phyloP scores from a whole-genome alignment of 2,888 invertebrate species.

The Cephus spinipes region DNA sequence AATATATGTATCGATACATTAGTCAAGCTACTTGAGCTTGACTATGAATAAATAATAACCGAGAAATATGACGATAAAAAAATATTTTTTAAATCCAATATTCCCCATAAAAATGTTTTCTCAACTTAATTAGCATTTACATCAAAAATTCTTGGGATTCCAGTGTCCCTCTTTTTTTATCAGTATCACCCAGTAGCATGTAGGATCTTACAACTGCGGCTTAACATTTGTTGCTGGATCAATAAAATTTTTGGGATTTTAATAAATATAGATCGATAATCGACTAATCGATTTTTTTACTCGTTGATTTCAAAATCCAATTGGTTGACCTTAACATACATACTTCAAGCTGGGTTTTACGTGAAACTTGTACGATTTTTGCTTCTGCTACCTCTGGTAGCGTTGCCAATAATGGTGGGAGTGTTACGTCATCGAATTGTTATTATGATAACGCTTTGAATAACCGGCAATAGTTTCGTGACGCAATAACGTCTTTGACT shows the following conservation, averaged over 20 bases:
- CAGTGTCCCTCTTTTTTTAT: too few relatives aligned
- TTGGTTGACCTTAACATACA: accelerated
- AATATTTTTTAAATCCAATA: too few relatives aligned
- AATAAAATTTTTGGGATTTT: background rate
- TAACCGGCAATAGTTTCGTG: background rate
- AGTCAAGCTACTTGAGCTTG: too few relatives aligned
- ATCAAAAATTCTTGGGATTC: too few relatives aligned
- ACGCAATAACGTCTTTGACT: background rate
- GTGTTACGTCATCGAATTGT: background rate
- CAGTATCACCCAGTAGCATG: too few relatives aligned
- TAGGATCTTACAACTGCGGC: too few relatives aligned
- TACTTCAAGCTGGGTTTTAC: background rate
- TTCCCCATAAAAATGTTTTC: too few relatives aligned
- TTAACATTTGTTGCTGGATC: too few relatives aligned
- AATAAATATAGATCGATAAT: background rate
- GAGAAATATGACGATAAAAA: too few relatives aligned
- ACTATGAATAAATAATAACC: too few relatives aligned
- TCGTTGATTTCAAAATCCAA: background rate
- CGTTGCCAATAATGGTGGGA: background rate
- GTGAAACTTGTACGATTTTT: background rate
- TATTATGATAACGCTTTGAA: background rate
- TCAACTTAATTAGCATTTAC: too few relatives aligned
- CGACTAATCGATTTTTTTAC: background rate
- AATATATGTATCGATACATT: constrained; percentile 4
- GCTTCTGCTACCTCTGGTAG: background rate